Conservation (phyloP, 2,888 invertebrate species). For the Agrotis exclamationis region DNA sequence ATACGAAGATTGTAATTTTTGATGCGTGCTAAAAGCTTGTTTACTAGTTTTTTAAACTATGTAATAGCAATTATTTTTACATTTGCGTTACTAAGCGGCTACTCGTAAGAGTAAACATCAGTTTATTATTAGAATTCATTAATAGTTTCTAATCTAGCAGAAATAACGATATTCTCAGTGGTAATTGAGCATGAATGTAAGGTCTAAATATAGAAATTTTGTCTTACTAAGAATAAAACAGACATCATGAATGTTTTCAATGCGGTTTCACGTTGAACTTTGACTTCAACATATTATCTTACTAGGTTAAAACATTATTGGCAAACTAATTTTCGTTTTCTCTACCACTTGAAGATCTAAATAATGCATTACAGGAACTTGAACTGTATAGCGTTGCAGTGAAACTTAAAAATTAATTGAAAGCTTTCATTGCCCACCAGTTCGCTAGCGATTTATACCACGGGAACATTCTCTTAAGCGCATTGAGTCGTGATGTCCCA, state of each 20-base stretch:
- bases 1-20: no score
- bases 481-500: no score
- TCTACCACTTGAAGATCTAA: not conserved
- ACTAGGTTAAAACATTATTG: not conserved
- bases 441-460: no score
- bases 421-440: not conserved
- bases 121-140: constrained; percentile 20
- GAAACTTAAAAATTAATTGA: not conserved
- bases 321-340: not conserved
- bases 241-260: constrained; percentile 34
- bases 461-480: no score
- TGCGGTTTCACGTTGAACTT: constrained; percentile 35
- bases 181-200: constrained; percentile 11
- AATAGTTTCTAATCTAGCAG: constrained; percentile 12
- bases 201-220: constrained; percentile 35
- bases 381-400: not conserved
- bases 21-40: no score
- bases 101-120: constrained; percentile 11
- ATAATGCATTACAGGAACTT: not conserved
- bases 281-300: constrained; percentile 32
- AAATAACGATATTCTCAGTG: constrained; percentile 29
- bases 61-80: no score
- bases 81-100: no score
- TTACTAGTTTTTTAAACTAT: no score
- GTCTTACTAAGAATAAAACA: constrained; percentile 27